Conservation (phyloP, 2,113 vertebrate genomes). For the Saguinus midas region DNA sequence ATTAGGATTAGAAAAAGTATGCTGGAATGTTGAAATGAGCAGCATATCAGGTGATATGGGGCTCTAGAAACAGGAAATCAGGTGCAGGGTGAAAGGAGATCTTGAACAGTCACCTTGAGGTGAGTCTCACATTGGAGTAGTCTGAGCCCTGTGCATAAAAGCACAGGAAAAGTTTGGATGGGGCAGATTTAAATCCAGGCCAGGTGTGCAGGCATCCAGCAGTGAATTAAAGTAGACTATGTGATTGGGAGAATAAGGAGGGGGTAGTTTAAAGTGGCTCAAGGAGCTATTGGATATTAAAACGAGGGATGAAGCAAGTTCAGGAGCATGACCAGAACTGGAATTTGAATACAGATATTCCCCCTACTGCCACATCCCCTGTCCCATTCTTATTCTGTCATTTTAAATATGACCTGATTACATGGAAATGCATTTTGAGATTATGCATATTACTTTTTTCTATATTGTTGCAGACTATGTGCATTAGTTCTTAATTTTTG, state of each 20-base stretch:
- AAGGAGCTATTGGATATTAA: not conserved
- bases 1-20: not conserved
- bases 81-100: not conserved
- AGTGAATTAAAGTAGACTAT: not conserved
- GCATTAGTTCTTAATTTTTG: not conserved
- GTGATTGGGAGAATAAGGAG: not conserved
- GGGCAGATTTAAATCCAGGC: not conserved
- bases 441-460: not conserved
- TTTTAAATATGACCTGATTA: not conserved
- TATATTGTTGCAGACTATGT: not conserved
- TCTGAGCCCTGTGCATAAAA: not conserved
- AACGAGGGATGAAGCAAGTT: not conserved
- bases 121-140: not conserved
- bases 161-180: no score
- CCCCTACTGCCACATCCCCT: not conserved
- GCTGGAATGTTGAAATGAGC: not conserved
- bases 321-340: not conserved
- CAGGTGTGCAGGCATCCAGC: not conserved
- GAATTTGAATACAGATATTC: not conserved
- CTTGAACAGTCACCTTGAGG: not conserved
- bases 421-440: not conserved
- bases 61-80: not conserved
- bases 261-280: not conserved
- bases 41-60: not conserved
- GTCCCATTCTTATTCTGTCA: not conserved